These are phyloP conservation scores for Phania funesta DNA, from an alignment of 2,888 invertebrate species.

Conservation along the genomic window DNA sequence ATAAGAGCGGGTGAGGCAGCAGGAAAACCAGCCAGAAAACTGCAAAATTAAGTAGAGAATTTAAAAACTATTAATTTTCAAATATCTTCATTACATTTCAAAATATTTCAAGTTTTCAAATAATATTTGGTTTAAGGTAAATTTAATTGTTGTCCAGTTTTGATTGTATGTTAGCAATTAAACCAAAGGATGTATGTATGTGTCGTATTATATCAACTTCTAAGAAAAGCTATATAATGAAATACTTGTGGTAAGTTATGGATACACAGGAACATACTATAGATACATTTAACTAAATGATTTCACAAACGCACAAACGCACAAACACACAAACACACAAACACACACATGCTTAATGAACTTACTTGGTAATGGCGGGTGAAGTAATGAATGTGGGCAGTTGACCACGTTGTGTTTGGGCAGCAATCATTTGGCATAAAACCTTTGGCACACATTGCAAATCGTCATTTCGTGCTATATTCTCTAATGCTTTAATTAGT, in stretches of 20 bases:
- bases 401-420: constrained; percentile 79
- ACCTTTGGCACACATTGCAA: constrained; percentile 89
- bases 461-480: constrained; percentile 87
- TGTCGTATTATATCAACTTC: too few species aligned
- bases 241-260: constrained; percentile 14
- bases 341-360: constrained; percentile 37
- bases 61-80: background rate
- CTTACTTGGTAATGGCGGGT: constrained; percentile 79
- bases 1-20: constrained; percentile 84
- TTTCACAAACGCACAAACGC: too few species aligned
- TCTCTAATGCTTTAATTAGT: constrained; percentile 82
- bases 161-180: constrained; percentile 14
- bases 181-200: constrained; percentile 6
- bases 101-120: constrained; percentile 1
- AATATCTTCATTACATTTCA: background rate
- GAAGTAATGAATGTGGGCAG: constrained; percentile 78
- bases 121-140: constrained; percentile 8
- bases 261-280: background rate
- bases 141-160: constrained; percentile 6
- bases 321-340: background rate
- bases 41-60: too few species aligned
- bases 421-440: constrained; percentile 87
- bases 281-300: background rate
- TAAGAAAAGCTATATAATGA: background rate
- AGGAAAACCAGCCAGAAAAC: constrained; percentile 78